Percentiles rank a stretch among this genome's conserved stretches.
These are phyloP conservation scores for Hydrozoanthus tunicans DNA, from an alignment of 64 coral and sea anemone genomes.

Conservation along the genomic window DNA sequence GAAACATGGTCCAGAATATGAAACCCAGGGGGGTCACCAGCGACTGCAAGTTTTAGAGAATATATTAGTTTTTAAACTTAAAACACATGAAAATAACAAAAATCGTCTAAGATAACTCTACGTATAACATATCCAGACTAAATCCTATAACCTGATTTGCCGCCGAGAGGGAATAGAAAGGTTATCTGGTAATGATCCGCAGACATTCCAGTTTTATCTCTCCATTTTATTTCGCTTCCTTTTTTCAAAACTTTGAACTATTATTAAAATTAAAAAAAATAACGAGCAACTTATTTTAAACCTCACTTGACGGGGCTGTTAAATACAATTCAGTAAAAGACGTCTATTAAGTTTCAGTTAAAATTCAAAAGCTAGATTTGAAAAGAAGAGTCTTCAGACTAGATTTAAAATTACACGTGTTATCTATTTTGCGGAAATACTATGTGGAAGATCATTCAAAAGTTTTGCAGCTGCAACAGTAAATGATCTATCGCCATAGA, in stretches of 20 bases:
- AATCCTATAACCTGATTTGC: neutral
- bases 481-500: too few species aligned
- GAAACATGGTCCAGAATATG: constrained; percentile 72
- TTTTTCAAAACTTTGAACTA: neutral
- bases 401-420: too few species aligned
- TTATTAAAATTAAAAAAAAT: neutral
- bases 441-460: too few species aligned
- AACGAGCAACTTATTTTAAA: neutral
- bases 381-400: too few species aligned
- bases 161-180: neutral
- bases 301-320: neutral
- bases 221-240: neutral
- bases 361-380: too few species aligned
- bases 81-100: neutral
- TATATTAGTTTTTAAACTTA: neutral
- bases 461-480: too few species aligned
- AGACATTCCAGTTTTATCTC: neutral
- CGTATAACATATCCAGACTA: neutral
- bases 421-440: too few species aligned
- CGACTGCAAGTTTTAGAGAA: constrained; percentile 39
- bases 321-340: neutral
- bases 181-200: neutral
- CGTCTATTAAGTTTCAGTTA: too few species aligned
- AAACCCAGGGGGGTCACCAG: constrained; percentile 71
- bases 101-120: neutral